These are phyloP conservation scores for Agrochola macilenta DNA, from an alignment of 2,888 invertebrate genomes.

Conservation along the genomic window DNA sequence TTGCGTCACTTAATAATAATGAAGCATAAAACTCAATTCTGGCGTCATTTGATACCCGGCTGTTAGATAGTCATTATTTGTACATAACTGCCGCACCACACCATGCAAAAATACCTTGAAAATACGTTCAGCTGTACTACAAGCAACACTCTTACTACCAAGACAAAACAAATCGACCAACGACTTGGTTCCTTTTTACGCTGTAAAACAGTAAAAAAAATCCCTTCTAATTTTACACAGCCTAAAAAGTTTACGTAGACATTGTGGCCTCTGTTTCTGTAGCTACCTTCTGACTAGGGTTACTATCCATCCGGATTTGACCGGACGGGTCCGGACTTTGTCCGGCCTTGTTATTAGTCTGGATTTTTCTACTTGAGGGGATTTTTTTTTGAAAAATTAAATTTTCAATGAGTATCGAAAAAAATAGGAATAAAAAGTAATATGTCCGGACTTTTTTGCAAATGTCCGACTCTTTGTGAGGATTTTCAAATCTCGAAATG, in stretches of 20 bases:
- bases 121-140: conserved; percentile 8
- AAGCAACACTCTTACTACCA: conserved; percentile 16
- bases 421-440: not conserved
- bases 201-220: conserved; percentile 49
- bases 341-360: not conserved
- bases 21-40: not conserved
- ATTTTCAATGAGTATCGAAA: not conserved
- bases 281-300: conserved; percentile 53
- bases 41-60: conserved; percentile 6
- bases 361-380: not conserved
- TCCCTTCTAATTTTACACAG: conserved; percentile 33
- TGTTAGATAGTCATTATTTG: conserved; percentile 14
- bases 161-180: conserved; percentile 19
- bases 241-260: conserved; percentile 56
- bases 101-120: conserved; percentile 12
- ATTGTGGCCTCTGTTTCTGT: conserved; percentile 59
- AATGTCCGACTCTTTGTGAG: not conserved
- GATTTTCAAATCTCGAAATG: not conserved
- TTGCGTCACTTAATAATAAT: conserved; percentile 14
- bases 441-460: not conserved
- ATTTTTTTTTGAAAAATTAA: not conserved
- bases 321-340: not conserved
- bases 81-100: conserved; percentile 8
- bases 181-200: conserved; percentile 11
- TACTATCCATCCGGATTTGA: not conserved